Evolutionary conservation across 2,888 invertebrate genomes (phyloP).

Genomic region (Cosmopolites sordidus): DNA sequence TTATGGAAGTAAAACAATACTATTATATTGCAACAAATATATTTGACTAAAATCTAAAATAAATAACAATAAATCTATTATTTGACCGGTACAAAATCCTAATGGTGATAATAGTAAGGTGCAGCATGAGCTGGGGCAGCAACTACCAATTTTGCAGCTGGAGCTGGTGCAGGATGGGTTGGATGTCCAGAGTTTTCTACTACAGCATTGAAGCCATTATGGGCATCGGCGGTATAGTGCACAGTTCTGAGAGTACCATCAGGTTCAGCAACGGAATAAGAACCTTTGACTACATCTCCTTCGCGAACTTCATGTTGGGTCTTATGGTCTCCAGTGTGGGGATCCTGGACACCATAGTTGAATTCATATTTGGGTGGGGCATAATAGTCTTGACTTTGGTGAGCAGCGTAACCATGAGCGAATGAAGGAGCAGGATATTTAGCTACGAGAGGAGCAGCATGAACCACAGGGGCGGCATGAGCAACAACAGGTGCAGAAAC

Average conservation of each 20-base stretch:
- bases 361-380: constrained; percentile 61
- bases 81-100: background rate
- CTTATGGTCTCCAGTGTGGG: constrained; percentile 55
- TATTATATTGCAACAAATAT: too few species aligned
- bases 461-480: constrained; percentile 5
- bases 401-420: background rate
- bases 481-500: constrained; percentile 9
- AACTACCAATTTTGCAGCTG: background rate
- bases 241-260: constrained; percentile 52
- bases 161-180: constrained; percentile 31
- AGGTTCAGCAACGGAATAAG: constrained; percentile 49
- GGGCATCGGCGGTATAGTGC: constrained; percentile 65
- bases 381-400: constrained; percentile 24
- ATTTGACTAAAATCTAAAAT: too few species aligned
- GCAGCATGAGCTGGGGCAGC: background rate
- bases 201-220: constrained; percentile 67
- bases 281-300: constrained; percentile 61
- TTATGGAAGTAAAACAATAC: too few species aligned
- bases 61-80: too few species aligned
- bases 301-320: constrained; percentile 51
- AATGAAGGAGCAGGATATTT: background rate
- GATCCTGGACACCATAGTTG: constrained; percentile 61
- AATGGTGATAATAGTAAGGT: background rate
- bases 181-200: constrained; percentile 63
- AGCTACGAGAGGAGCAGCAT: background rate